phyloP scores from a whole-genome alignment of 2,113 vertebrate genomes.

The Astur gentilis region DNA sequence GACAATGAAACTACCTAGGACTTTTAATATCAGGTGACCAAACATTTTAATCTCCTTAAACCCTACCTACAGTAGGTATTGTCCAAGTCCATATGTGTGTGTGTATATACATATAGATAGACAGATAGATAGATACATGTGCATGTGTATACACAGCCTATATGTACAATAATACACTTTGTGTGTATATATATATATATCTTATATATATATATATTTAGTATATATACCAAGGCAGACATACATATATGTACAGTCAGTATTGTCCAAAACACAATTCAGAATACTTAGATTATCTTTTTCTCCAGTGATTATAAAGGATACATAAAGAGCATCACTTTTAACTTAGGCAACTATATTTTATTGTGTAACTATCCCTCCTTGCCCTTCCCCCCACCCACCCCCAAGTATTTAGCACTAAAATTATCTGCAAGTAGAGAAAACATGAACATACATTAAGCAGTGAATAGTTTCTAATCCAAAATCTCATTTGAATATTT shows the following conservation, averaged over 20 bases:
- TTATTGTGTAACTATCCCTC: rapidly evolving
- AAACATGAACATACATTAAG: neutral
- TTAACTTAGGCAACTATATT: neutral
- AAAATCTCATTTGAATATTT: neutral
- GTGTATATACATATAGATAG: neutral
- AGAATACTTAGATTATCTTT: neutral
- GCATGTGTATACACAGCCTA: neutral
- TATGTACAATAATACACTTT: neutral
- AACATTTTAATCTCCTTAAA: neutral
- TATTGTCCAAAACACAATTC: neutral
- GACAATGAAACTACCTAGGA: neutral
- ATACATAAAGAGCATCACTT: neutral
- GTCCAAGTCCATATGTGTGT: neutral
- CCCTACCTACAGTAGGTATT: neutral
- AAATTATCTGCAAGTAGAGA: neutral
- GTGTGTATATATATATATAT: neutral
- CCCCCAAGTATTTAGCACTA: neutral
- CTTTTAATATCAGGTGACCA: neutral
- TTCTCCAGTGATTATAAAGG: neutral
- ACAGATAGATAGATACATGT: too few species aligned
- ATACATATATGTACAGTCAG: neutral
- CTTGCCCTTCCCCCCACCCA: too few species aligned
- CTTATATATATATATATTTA: too few species aligned
- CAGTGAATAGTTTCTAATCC: neutral
- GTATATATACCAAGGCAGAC: neutral